Percentiles rank a stretch among this genome's conserved stretches.
These are phyloP conservation scores for Cydia fagiglandana DNA, from an alignment of 1,140 invertebrate species.

Conservation along the genomic window DNA sequence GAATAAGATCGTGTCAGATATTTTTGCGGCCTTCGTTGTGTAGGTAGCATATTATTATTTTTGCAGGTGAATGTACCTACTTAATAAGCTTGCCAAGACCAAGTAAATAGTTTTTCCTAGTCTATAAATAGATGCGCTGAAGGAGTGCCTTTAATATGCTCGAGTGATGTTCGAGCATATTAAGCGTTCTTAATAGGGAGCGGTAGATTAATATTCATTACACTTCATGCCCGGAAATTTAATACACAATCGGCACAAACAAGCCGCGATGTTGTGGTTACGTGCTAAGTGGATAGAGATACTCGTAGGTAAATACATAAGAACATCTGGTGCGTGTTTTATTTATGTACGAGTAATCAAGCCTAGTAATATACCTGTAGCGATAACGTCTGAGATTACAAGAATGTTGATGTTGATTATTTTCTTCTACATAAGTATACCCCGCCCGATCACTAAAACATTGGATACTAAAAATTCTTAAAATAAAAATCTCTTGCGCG, in stretches of 20 bases:
- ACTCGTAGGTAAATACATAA: neutral
- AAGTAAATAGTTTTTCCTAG: neutral
- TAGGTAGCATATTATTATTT: no score
- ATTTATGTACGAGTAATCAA: neutral
- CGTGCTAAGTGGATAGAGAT: conserved; percentile 13
- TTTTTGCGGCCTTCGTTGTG: no score
- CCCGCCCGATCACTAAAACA: no score
- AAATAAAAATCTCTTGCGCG: no score
- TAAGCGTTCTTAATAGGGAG: conserved; percentile 2
- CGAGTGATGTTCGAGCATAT: neutral
- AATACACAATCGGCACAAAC: conserved; percentile 8
- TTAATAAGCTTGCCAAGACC: neutral
- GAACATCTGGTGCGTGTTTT: conserved; percentile 11
- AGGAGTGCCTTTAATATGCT: neutral
- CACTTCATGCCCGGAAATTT: conserved; percentile 18
- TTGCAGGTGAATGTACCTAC: no score
- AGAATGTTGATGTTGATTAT: no score
- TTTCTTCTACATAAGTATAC: no score
- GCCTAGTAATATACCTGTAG: neutral
- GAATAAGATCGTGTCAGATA: no score
- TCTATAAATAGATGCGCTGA: neutral
- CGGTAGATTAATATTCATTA: conserved; percentile 12
- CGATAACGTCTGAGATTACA: no score
- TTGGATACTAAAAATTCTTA: no score
- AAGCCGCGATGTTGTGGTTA: conserved; percentile 10